phyloP scores from a whole-genome alignment of 1,140 invertebrate species.

The Ceratosolen fusciceps region DNA sequence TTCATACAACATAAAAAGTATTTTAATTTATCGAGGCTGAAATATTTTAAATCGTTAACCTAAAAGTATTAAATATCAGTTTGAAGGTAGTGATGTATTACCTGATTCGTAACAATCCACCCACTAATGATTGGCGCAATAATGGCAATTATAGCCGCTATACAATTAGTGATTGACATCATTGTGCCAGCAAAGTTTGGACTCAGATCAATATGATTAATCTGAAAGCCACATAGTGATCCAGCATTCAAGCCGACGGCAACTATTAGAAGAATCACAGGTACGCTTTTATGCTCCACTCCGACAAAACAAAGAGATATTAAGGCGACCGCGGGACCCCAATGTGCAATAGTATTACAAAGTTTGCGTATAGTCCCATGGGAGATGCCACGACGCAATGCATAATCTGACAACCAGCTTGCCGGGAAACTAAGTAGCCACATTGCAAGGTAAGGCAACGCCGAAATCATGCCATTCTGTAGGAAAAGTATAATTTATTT shows the following conservation, averaged over 20 bases:
- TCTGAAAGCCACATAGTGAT: slow-evolving; percentile 70
- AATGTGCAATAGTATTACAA: slow-evolving; percentile 76
- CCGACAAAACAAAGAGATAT: slow-evolving; percentile 61
- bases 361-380: slow-evolving; percentile 75
- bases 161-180: slow-evolving; percentile 79
- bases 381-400: slow-evolving; percentile 73
- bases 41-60: no score
- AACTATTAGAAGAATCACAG: slow-evolving; percentile 70
- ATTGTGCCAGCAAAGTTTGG: slow-evolving; percentile 77
- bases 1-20: no score
- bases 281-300: slow-evolving; percentile 50
- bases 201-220: slow-evolving; percentile 80
- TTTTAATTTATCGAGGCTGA: no score
- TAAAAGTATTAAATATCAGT: no score
- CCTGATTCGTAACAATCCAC: slow-evolving; percentile 65
- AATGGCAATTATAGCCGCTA: slow-evolving; percentile 76
- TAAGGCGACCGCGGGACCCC: slow-evolving; percentile 69
- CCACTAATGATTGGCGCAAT: slow-evolving; percentile 74
- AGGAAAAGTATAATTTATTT: not conserved
- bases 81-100: slow-evolving; percentile 51
- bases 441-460: slow-evolving; percentile 85
- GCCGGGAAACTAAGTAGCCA: slow-evolving; percentile 79
- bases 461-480: slow-evolving; percentile 82
- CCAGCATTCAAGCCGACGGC: slow-evolving; percentile 77
- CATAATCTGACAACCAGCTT: slow-evolving; percentile 76